Conservation (phyloP, 2,797 vertebrate genomes). For the Muraenolepis orangiensis region DNA sequence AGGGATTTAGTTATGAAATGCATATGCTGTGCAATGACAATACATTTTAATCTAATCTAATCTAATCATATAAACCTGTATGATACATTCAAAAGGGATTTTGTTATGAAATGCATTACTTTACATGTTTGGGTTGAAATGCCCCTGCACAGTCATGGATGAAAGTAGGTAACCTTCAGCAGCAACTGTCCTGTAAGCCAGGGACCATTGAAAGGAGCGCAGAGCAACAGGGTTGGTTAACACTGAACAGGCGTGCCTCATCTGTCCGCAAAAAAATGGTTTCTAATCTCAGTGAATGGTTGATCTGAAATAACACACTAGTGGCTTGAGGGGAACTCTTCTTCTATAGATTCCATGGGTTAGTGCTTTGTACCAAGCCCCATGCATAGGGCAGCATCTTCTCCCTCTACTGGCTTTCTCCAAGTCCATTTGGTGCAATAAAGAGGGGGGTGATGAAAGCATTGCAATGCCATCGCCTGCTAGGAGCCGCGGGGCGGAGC, state of each 20-base stretch:
- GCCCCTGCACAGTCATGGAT: not conserved
- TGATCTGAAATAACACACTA: not conserved
- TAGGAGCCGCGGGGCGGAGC: not conserved
- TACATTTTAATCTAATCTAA: too few relatives aligned
- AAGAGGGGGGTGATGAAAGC: not conserved
- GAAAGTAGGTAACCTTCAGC: not conserved
- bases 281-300: not conserved
- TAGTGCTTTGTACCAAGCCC: not conserved
- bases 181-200: not conserved
- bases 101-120: not conserved
- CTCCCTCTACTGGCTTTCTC: not conserved
- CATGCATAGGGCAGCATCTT: not conserved
- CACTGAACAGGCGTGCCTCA: not conserved
- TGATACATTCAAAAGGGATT: not conserved
- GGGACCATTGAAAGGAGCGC: not conserved
- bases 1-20: not conserved
- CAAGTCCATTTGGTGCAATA: not conserved
- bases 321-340: not conserved
- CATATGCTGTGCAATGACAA: too few relatives aligned
- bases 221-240: not conserved
- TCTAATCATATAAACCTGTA: not conserved
- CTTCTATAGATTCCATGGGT: not conserved
- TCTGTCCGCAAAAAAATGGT: not conserved
- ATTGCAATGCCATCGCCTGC: not conserved
- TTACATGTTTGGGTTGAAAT: not conserved